Conservation (phyloP, 1,140 invertebrate species). For the Drosophila seguyi region DNA sequence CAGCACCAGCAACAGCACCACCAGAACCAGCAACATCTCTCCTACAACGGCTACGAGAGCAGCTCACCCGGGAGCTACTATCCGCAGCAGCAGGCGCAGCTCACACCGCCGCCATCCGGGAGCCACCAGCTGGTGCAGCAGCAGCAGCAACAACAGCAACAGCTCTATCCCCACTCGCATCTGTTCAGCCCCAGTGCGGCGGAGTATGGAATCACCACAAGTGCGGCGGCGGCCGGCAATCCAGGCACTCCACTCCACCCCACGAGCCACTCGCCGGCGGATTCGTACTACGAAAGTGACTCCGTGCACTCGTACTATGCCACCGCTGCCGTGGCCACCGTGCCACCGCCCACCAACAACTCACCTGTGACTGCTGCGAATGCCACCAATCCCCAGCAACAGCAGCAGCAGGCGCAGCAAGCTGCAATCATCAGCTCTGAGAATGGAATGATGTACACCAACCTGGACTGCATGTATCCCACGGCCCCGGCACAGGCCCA, state of each 20-base stretch:
- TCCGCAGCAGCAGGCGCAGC: slow-evolving; percentile 50
- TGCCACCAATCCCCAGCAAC: slow-evolving; percentile 69
- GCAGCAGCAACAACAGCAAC: slow-evolving; percentile 47
- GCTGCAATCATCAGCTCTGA: slow-evolving; percentile 91
- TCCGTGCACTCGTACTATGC: slow-evolving; percentile 81
- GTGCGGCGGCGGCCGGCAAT: slow-evolving; percentile 35
- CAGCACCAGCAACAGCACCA: slow-evolving; percentile 61
- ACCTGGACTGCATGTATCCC: slow-evolving; percentile 90
- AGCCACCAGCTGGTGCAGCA: slow-evolving; percentile 49
- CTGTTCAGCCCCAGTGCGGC: slow-evolving; percentile 84
- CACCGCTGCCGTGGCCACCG: slow-evolving; percentile 76
- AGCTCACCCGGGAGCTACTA: slow-evolving; percentile 58
- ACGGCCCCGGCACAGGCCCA: slow-evolving; percentile 58
- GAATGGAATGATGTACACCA: slow-evolving; percentile 95
- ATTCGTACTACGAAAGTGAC: slow-evolving; percentile 81
- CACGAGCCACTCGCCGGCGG: slow-evolving; percentile 75
- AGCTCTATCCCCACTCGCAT: slow-evolving; percentile 75
- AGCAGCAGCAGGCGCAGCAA: slow-evolving; percentile 46
- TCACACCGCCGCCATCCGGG: slow-evolving; percentile 52
- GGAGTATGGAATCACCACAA: slow-evolving; percentile 83
- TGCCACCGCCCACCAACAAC: slow-evolving; percentile 80
- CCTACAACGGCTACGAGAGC: slow-evolving; percentile 53
- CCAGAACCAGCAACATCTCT: slow-evolving; percentile 51
- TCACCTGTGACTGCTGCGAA: slow-evolving; percentile 79
- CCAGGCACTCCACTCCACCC: slow-evolving; percentile 73